phyloP scores from a whole-genome alignment of 2,888 invertebrate genomes.

The Ceratothoa steindachneri region DNA sequence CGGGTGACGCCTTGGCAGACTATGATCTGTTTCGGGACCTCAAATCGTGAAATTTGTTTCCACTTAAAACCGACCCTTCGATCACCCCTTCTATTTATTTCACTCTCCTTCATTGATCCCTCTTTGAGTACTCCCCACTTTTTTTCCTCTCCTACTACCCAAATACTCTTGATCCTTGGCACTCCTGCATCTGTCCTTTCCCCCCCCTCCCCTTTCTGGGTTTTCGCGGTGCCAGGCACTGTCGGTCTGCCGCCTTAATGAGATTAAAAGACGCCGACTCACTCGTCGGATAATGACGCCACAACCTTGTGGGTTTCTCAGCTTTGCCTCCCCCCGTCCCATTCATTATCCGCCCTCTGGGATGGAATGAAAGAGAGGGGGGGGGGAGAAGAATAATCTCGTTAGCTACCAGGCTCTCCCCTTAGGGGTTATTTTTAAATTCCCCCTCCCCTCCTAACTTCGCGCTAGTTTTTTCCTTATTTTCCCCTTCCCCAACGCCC shows the following conservation, averaged over 20 bases:
- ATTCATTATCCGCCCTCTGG: neutral
- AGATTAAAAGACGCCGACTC: neutral
- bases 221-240: neutral
- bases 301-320: neutral
- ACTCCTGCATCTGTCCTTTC: neutral
- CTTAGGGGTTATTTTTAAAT: no score
- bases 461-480: neutral
- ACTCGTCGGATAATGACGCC: neutral
- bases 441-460: neutral
- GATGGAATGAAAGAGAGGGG: neutral
- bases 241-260: neutral
- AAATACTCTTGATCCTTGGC: no score
- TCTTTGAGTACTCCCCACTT: no score
- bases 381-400: neutral
- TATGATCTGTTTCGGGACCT: neutral
- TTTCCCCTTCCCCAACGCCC: neutral
- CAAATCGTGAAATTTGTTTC: neutral
- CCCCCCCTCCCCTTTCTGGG: neutral
- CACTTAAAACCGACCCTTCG: neutral
- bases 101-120: neutral
- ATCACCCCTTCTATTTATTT: neutral
- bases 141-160: no score
- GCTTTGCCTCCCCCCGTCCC: no score
- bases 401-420: neutral
- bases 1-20: no score